Evolutionary conservation across 2,113 vertebrate species (phyloP), one percentile per base, ranked within the genome.

Genomic region (Zosterops hypoxanthus): DNA sequence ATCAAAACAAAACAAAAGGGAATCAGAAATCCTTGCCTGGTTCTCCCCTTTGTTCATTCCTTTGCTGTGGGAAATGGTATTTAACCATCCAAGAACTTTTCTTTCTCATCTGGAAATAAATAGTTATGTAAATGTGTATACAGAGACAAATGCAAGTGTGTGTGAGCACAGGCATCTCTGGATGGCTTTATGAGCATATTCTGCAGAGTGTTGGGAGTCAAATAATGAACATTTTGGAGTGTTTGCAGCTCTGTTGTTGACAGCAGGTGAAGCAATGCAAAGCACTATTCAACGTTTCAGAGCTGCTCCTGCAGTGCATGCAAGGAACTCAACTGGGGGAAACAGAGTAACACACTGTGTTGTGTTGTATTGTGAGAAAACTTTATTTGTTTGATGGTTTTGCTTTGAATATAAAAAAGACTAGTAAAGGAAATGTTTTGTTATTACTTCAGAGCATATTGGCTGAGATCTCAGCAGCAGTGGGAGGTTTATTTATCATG

Each of bases 391-490:
- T 85, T 44, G 56, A 69, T 60, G 36, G 60, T 17, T 83, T 94
- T 91, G 15, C 68, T 91, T 60, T 82, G 90, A 78, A 90, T 93
- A 79, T 84, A 82, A 82, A 95, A 85, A 93, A 64, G 19, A 61
- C 31, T 36, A 66, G 70, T 69, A 94, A 93, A 82, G 57, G 86
- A 96, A 95, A 81, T 83, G 61, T 66, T 96, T 91, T 82, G 70
- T 92, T 88, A 76, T 86, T 94, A 66, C 61, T 90, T 66, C 49
- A 49, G 78, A 91, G 61, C 78, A 68, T 18, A 44, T 81, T 90
- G 94, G 64, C 81, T 95, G 90, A 47, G 79, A 79, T 68, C 72
- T 93, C 78, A 73, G 83, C 81, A 71, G 61, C 81, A 90, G 60
- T 11, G 59, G 76, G 88, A 91, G 41, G 46, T 72, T 29, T 60